phyloP scores from a whole-genome alignment of 2,113 vertebrate species.

The Rhinogobius similis region DNA sequence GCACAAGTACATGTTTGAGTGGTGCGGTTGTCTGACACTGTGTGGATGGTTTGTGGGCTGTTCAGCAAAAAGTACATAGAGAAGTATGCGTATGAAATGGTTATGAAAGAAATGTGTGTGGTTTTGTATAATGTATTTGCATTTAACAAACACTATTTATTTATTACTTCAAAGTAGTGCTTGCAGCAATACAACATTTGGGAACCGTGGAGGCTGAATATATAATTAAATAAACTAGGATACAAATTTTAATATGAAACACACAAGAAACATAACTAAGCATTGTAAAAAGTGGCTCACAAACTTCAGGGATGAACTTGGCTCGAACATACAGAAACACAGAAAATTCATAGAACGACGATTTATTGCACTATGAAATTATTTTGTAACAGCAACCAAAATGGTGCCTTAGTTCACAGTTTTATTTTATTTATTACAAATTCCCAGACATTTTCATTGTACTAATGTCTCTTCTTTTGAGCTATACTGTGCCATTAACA shows the following conservation, averaged over 20 bases:
- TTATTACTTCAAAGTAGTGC: background rate
- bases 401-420: background rate
- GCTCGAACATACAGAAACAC: background rate
- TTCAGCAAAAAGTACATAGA: background rate
- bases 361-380: too few species aligned
- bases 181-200: background rate
- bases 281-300: background rate
- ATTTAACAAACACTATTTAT: background rate
- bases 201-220: background rate
- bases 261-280: background rate
- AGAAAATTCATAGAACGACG: background rate
- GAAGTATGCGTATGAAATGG: background rate
- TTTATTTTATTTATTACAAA: too few species aligned
- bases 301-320: background rate
- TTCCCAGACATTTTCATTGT: too few species aligned
- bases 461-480: too few species aligned
- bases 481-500: too few species aligned
- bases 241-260: too few species aligned
- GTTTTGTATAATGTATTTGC: background rate
- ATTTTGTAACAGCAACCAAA: background rate
- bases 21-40: background rate
- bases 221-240: background rate
- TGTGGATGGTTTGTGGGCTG: background rate
- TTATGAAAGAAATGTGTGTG: background rate
- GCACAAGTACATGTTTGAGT: conserved; percentile 1